Base-by-base conservation (phyloP, 2,797 vertebrate species). In the Chelidonichthys spinosus region DNA sequence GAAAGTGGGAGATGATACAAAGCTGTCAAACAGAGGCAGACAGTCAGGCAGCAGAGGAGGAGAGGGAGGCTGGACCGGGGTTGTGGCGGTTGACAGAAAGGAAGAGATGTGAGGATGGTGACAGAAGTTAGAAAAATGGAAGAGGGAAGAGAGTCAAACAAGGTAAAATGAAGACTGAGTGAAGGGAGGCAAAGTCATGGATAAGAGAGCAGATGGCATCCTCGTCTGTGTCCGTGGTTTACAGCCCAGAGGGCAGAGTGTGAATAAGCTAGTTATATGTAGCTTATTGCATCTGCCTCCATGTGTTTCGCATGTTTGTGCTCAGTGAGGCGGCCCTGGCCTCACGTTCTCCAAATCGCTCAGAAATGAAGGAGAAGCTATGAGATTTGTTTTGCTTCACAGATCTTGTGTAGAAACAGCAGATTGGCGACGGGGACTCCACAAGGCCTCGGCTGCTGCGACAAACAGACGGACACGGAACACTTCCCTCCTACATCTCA, bases 201-300 rank as follows among this genome's bases (percentile, higher is more conserved):
- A 77, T 25, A 74, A 72, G 84, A 78, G n/a, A 81, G 73, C 85
- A 89, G 87, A 91, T 90, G 91, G 87, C 75, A 75, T 25, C 52
- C 63, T 63, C 72, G 71, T 80, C 79, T 81, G 80, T 77, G 73
- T 65, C 69, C 63, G 56, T 65, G 69, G 36, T 75, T 79, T 69
- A 66, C 68, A 79, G 80, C 85, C 82, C 78, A 61, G 63, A 90
- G 79, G 77, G 71, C 50, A 80, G 10, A 42, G 49, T 76, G 62
- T 64, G 64, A 69, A 78, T 69, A 71, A 52, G 36, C 17, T 42
- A 61, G 59, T 63, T 25, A 67, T 68, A 60, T 61, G 43, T 14
- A 67, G 47, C 66, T 61, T 36, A 55, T 69, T 70, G 60, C 17
- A 25, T 11, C 68, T 70, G 46, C 68, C 73, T 60, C 55, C 43